Conservation (phyloP, 1,140 invertebrate genomes). For the Ceratosolen fusciceps region DNA sequence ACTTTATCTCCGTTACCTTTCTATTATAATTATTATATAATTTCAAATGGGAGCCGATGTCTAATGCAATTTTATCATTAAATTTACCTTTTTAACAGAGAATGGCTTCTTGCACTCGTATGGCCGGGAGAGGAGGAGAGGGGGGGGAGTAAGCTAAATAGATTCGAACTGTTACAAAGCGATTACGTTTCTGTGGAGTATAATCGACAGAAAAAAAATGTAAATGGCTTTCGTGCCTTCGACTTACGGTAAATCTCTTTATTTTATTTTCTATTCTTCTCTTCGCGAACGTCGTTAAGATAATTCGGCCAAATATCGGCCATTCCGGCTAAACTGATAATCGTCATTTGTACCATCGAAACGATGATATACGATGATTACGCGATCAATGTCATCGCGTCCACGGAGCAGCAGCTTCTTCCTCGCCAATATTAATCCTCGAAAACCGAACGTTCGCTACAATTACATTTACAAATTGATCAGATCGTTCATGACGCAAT, state of each 20-base stretch:
- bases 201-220: neutral
- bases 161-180: neutral
- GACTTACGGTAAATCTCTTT: neutral
- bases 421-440: neutral
- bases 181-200: neutral
- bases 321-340: neutral
- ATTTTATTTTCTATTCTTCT: no score
- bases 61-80: no score
- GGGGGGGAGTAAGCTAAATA: no score
- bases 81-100: no score
- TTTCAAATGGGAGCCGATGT: no score
- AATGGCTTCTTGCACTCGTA: no score
- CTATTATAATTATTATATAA: no score
- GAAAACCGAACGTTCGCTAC: neutral
- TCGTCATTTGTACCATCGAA: neutral
- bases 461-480: constrained; percentile 15
- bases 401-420: neutral
- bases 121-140: no score
- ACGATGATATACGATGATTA: neutral
- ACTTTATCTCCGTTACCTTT: no score
- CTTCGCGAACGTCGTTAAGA: neutral
- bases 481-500: constrained; percentile 27
- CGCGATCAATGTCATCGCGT: neutral
- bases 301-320: neutral
- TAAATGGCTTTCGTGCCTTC: neutral